Percentiles rank a stretch among this genome's conserved stretches.
These are phyloP conservation scores for Takifugu bimaculatus DNA, from an alignment of 2,113 vertebrate genomes.

Conservation along the genomic window DNA sequence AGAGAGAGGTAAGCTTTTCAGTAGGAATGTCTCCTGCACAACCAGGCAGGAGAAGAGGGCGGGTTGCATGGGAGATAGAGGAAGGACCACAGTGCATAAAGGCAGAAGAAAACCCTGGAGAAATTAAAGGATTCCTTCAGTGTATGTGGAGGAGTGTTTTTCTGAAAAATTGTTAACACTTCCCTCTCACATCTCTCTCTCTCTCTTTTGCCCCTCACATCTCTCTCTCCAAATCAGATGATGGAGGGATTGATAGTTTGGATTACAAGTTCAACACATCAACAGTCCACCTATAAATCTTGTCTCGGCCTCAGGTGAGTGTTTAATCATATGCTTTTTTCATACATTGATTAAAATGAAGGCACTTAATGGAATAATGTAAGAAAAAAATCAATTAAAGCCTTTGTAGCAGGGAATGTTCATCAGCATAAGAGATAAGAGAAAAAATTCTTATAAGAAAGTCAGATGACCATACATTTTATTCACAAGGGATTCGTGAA, in stretches of 20 bases:
- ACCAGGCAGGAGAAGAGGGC: constrained; percentile 59
- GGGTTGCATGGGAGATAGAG: constrained; percentile 33
- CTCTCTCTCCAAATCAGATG: constrained; percentile 16
- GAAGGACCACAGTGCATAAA: constrained; percentile 39
- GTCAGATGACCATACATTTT: no score
- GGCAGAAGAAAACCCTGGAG: constrained; percentile 46
- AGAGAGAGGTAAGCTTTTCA: constrained; percentile 46
- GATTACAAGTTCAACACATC: constrained; percentile 52
- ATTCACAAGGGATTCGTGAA: no score
- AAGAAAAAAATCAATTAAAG: constrained; percentile 4
- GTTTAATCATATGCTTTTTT: constrained; percentile 21
- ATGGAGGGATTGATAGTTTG: constrained; percentile 42
- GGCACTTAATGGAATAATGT: constrained; percentile 1
- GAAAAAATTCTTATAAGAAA: no score
- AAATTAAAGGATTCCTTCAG: constrained; percentile 42
- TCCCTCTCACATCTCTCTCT: no score
- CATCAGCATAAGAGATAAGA: no score
- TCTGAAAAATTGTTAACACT: constrained; percentile 2
- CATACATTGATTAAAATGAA: no score
- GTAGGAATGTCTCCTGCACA: constrained; percentile 71
- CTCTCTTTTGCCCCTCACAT: neutral
- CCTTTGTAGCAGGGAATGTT: no score
- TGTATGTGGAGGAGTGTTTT: constrained; percentile 31
- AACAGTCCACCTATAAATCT: constrained; percentile 57
- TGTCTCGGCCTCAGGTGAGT: constrained; percentile 58